Conservation (phyloP, 1,140 invertebrate genomes). For the Yoshiicerus persimilis region DNA sequence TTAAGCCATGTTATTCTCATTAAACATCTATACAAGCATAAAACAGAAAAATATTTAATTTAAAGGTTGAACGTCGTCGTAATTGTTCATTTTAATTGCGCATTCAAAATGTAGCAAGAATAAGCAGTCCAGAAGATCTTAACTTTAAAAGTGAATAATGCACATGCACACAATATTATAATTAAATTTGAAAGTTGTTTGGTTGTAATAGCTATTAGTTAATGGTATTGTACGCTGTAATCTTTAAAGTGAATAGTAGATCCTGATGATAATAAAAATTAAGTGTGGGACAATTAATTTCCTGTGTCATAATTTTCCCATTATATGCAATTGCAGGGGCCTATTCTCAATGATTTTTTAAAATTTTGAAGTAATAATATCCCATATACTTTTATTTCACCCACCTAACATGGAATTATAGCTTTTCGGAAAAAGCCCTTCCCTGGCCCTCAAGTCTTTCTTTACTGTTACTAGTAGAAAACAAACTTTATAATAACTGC, state of each 20-base stretch:
- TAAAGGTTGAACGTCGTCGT: not conserved
- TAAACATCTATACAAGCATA: not conserved
- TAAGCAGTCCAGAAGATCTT: not conserved
- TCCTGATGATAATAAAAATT: not conserved
- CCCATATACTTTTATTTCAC: no score
- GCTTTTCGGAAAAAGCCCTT: no score
- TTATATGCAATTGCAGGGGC: no score
- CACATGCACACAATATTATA: not conserved
- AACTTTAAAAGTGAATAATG: not conserved
- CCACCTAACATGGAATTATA: no score
- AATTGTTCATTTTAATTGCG: not conserved
- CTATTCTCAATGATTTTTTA: no score
- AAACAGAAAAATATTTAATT: not conserved
- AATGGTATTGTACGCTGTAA: not conserved
- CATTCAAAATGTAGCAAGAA: not conserved
- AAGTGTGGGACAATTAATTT: not conserved
- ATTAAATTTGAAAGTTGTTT: not conserved
- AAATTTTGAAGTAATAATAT: no score
- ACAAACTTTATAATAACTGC: no score
- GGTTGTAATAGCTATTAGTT: not conserved
- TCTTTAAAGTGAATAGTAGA: not conserved
- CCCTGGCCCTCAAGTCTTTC: no score
- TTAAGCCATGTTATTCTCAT: not conserved
- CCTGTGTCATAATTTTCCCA: not conserved
- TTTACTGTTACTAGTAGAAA: no score